Conservation (phyloP, 2,888 invertebrate genomes). For the Philereme vetulata region DNA sequence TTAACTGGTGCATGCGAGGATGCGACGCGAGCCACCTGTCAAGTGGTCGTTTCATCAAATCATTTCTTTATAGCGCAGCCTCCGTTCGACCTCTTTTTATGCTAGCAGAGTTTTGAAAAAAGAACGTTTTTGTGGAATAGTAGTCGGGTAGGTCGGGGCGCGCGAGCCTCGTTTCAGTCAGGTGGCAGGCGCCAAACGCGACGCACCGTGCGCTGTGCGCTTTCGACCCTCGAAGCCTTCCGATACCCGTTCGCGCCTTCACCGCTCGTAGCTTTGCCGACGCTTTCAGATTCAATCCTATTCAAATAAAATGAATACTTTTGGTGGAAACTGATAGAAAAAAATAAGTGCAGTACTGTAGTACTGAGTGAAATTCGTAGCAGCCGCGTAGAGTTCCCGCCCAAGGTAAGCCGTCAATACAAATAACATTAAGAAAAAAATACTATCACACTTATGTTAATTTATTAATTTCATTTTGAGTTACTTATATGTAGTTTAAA, state of each 20-base stretch:
- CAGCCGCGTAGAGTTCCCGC: slow-evolving; percentile 50
- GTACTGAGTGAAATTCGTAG: slow-evolving; percentile 63
- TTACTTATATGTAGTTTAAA: slow-evolving; percentile 5
- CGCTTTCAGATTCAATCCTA: slow-evolving; percentile 18
- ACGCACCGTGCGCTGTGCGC: slow-evolving; percentile 60
- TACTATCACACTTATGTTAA: not conserved
- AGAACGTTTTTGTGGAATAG: slow-evolving; percentile 70
- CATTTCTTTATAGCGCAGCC: slow-evolving; percentile 80
- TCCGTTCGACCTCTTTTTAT: slow-evolving; percentile 74
- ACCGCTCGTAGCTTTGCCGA: slow-evolving; percentile 36
- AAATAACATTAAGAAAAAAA: not conserved
- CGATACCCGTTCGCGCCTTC: slow-evolving; percentile 45
- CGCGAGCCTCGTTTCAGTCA: slow-evolving; percentile 78
- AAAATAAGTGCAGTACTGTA: slow-evolving; percentile 49
- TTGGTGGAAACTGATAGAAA: slow-evolving; percentile 34
- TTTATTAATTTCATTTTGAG: slow-evolving; percentile 2
- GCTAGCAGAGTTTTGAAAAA: slow-evolving; percentile 73
- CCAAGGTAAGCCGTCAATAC: slow-evolving; percentile 54
- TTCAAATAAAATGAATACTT: slow-evolving; percentile 35
- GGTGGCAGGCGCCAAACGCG: slow-evolving; percentile 78
- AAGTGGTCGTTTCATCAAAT: slow-evolving; percentile 80
- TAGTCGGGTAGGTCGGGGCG: slow-evolving; percentile 81
- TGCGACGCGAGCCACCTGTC: slow-evolving; percentile 80
- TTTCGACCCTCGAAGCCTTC: slow-evolving; percentile 59
- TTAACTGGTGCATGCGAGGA: slow-evolving; percentile 70